Evolutionary conservation across 1,140 invertebrate genomes (phyloP).

Genomic region (Lordiphosa mommai): DNA sequence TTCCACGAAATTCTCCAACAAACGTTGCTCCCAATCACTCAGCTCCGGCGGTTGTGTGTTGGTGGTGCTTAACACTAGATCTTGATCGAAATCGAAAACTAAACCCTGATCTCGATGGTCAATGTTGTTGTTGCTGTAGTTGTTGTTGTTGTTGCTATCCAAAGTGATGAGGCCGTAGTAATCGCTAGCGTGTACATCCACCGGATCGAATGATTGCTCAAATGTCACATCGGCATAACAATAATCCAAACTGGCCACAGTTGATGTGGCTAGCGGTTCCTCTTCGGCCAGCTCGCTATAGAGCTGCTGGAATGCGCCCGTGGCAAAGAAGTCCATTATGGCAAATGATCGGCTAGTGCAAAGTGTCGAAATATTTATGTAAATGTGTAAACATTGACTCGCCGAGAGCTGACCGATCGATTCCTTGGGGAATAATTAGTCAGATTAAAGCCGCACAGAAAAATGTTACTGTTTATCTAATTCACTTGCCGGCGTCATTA

Average conservation of each 20-base stretch:
- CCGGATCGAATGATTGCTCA: neutral
- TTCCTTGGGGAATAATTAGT: slow-evolving; percentile 68
- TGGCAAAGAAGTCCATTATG: slow-evolving; percentile 74
- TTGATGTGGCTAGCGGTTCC: neutral
- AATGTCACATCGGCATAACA: slow-evolving; percentile 31
- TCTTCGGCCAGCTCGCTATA: slow-evolving; percentile 64
- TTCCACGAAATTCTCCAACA: slow-evolving; percentile 70
- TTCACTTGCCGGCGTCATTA: slow-evolving; percentile 38
- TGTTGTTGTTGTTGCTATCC: slow-evolving; percentile 35
- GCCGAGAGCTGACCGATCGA: neutral
- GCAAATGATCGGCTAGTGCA: slow-evolving; percentile 29
- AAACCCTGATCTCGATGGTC: slow-evolving; percentile 8
- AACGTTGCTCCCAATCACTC: slow-evolving; percentile 68
- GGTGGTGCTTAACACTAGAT: neutral
- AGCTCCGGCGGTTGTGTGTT: slow-evolving; percentile 31
- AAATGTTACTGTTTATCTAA: slow-evolving; percentile 12
- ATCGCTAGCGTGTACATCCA: slow-evolving; percentile 17
- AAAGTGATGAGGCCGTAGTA: slow-evolving; percentile 62
- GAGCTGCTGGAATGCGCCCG: slow-evolving; percentile 73
- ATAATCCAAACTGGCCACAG: slow-evolving; percentile 14
- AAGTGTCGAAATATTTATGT: slow-evolving; percentile 69
- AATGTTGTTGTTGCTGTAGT: neutral
- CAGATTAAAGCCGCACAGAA: neutral
- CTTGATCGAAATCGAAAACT: slow-evolving; percentile 42
- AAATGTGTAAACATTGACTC: neutral